phyloP scores from a whole-genome alignment of 2,797 vertebrate species.

The Sebastes reedi region DNA sequence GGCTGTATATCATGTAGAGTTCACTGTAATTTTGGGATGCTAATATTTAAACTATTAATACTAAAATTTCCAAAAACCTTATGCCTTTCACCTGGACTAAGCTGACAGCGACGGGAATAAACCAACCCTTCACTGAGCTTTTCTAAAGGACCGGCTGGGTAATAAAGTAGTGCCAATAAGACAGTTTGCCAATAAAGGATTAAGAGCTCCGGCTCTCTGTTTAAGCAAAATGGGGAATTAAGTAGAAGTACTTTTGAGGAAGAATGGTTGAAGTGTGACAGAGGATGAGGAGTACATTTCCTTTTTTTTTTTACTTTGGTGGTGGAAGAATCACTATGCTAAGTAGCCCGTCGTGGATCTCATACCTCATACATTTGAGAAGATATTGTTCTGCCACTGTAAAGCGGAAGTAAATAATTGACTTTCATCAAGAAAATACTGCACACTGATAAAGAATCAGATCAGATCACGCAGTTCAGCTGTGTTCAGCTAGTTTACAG shows the following conservation, averaged over 20 bases:
- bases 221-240: constrained; percentile 40
- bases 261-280: constrained; percentile 8
- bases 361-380: neutral
- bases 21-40: neutral
- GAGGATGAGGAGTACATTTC: neutral
- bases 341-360: neutral
- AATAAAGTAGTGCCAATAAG: constrained; percentile 41
- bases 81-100: neutral
- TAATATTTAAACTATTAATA: neutral
- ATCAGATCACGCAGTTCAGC: neutral
- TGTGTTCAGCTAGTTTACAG: neutral
- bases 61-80: neutral
- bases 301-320: neutral
- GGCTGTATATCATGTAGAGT: neutral
- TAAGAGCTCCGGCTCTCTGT: constrained; percentile 40
- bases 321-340: neutral
- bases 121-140: constrained; percentile 6
- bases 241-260: constrained; percentile 15
- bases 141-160: neutral
- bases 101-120: constrained; percentile 3
- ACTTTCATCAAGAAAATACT: neutral
- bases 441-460: neutral
- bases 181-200: constrained; percentile 61
- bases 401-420: neutral
- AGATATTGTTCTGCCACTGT: neutral